Conservation (phyloP, 2,888 invertebrate genomes). For the Acanthoscelides obtectus region DNA sequence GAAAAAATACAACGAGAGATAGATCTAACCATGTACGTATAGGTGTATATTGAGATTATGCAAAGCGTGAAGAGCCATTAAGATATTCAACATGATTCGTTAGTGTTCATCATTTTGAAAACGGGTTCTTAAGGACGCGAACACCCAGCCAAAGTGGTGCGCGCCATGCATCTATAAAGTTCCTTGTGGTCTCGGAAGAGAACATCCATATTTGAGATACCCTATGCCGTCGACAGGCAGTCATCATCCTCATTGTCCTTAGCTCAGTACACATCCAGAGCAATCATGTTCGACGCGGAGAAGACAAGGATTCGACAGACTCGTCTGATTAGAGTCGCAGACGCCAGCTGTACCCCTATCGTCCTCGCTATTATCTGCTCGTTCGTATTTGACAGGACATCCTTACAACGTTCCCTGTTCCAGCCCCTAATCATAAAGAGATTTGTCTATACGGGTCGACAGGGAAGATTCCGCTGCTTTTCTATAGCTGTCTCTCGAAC, state of each 20-base stretch:
- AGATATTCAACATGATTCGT: too few species aligned
- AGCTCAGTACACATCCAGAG: neutral
- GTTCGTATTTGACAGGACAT: neutral
- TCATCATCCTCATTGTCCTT: neutral
- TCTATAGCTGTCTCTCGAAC: neutral
- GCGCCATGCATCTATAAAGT: too few species aligned
- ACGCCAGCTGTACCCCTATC: neutral
- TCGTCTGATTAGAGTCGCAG: neutral
- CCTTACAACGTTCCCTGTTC: neutral
- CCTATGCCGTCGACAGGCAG: neutral
- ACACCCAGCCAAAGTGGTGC: too few species aligned
- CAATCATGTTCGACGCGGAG: neutral
- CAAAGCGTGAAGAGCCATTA: too few species aligned
- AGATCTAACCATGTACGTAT: too few species aligned
- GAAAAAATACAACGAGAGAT: too few species aligned
- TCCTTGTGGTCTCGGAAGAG: too few species aligned
- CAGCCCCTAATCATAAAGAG: neutral
- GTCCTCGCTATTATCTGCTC: neutral
- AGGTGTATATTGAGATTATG: too few species aligned
- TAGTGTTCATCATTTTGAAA: too few species aligned
- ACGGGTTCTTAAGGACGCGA: too few species aligned
- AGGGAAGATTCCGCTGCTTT: neutral
- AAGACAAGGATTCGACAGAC: neutral
- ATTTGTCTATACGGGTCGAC: neutral
- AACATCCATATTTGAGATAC: too few species aligned